Base-by-base conservation (phyloP, 1,140 invertebrate species). In the Akabosia matsudoensis region DNA sequence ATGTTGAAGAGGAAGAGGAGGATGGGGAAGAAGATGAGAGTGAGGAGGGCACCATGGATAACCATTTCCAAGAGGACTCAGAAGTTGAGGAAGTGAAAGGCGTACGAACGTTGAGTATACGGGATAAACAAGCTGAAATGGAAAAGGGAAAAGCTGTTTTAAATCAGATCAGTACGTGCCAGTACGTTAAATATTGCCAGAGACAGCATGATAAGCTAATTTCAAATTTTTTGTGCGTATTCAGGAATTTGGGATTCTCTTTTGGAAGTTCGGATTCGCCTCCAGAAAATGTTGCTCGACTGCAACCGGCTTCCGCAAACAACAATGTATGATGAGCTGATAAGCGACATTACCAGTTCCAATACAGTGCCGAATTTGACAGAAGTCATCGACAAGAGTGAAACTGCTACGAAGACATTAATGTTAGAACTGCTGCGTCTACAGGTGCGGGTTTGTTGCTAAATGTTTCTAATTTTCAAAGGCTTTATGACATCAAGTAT, bases 211-310 rank as follows among this genome's bases (percentile, higher is more conserved):
- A n/a, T n/a, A n/a, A n/a, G 7, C 33, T 7, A 14, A 70, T 7
- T 30, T 31, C 56, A n/a, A 64, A 1, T 70, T 13, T 70, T 33
- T 72, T 54, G 73, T 74, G 74, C 70, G 77, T 78, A 83, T 77
- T 61, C 56, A 88, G 87, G 82, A 73, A 73, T 95, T 0, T 96
- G 93, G 92, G 94, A 96, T 84, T 90, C 87, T 76, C 83, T 96
- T 0, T 82, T 96, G 22, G 93, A 97, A 85, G 86, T 90, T 82
- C 87, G 94, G 79, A 96, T 97, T 78, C 91, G 92, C 82, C 83
- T 96, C 2, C 94, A 97, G 83, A 93, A 94, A 84, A 88, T 90
- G 82, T 83, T 95, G 33, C 83, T 87, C 64, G 87, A 87, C 30
- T 88, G 90, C 1, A 97, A 97, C 85, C 89, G 90, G 82, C 87